Evolutionary conservation across 2,113 vertebrate species (phyloP), one percentile per base, ranked within the genome.

Genomic region (Pleuronectes platessa): DNA sequence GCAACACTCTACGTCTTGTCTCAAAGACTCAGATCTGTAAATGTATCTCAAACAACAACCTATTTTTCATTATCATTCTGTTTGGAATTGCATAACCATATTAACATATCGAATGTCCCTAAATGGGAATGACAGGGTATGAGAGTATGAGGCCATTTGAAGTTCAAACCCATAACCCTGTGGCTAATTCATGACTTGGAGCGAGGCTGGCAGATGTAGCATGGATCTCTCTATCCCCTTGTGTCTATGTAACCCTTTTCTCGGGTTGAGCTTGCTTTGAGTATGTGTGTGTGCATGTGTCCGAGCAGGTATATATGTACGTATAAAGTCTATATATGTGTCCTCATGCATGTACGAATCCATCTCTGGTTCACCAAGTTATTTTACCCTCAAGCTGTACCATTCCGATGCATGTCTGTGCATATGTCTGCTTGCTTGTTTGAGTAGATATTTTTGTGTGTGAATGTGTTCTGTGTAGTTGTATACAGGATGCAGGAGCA

Each of bases 151-250:
- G 56, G 78, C 65, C 45, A 54, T 71, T 61, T 68, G 2, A 64
- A 78, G 76, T 76, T 81, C 63, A 78, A 67, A 68, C 45, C 68
- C 58, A 71, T 71, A 68, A 61, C 66, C 63, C 53, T 58, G 20
- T 76, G 26, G 53, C 27, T 87, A 66, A 79, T 79, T 54, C 55
- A 14, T 71, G 65, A 61, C 64, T 66, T 27, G 4, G 26, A 81
- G 62, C 14, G 24, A 77, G 18, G 21, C 63, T 82, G 76, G 35
- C 35, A 72, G 63, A 18, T 67, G 42, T 17, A 51, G 53, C 77
- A 78, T 63, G 17, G 53, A 65, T 71, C 37, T 72, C 35, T 68
- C 21, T 40, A 42, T 56, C 61, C 40, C 51, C 26, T 62, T 67
- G 51, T 54, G 18, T 54, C 51, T 2, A 14, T 65, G 21, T 26